Percentiles rank a stretch among this genome's conserved stretches.
phyloP scores from a whole-genome alignment of 2,888 invertebrate species.

The Epinotia bilunana region DNA sequence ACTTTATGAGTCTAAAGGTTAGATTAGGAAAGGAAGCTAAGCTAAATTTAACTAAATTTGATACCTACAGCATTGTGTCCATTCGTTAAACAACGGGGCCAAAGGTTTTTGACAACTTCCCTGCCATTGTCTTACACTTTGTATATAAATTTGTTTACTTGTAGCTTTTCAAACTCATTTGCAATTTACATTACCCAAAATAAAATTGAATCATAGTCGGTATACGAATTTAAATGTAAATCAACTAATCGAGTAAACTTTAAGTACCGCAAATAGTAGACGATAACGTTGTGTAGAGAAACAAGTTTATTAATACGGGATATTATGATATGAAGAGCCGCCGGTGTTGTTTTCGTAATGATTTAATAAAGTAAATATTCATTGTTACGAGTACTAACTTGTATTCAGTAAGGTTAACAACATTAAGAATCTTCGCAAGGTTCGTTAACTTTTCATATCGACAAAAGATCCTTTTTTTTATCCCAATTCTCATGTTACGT shows the following conservation, averaged over 20 bases:
- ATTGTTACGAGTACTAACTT: conserved; percentile 43
- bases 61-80: conserved; percentile 9
- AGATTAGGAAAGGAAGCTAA: conserved; percentile 4
- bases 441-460: conserved; percentile 28
- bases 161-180: conserved; percentile 34
- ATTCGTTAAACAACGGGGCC: conserved; percentile 32
- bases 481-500: conserved; percentile 27
- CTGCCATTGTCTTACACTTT: conserved; percentile 31
- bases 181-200: conserved; percentile 34
- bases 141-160: conserved; percentile 39
- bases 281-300: conserved; percentile 24
- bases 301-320: conserved; percentile 29
- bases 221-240: conserved; percentile 29
- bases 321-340: conserved; percentile 35
- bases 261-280: conserved; percentile 8
- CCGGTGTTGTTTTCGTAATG: conserved; percentile 56
- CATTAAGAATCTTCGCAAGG: too few relatives aligned
- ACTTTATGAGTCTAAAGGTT: not conserved
- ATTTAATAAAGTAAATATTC: conserved; percentile 52
- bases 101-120: conserved; percentile 40
- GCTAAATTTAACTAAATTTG: conserved; percentile 9
- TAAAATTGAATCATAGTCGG: conserved; percentile 35
- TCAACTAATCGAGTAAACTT: conserved; percentile 10
- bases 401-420: too few relatives aligned
- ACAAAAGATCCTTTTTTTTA: conserved; percentile 15